A percentile compares a stretch with the other conserved stretches of the same genome.
phyloP scores from a whole-genome alignment of 2,888 invertebrate species.

The Hydrotaea diabolus region DNA sequence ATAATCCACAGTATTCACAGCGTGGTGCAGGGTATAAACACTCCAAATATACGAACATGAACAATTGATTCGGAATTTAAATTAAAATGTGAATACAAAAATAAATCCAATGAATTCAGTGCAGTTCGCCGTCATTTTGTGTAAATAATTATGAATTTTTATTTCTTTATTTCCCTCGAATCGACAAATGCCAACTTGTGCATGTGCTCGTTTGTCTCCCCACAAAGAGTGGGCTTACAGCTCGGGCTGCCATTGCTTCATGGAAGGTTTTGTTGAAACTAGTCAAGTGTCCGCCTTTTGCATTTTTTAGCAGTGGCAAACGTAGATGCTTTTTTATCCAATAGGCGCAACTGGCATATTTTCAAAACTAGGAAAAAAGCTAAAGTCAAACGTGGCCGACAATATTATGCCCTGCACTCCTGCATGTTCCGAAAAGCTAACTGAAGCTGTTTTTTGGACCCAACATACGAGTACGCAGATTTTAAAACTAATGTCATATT shows the following conservation, averaged over 20 bases:
- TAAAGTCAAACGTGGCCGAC: too few relatives aligned
- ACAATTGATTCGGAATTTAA: not conserved
- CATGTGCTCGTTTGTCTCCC: not conserved
- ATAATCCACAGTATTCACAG: too few relatives aligned
- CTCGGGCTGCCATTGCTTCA: not conserved
- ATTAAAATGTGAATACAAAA: too few relatives aligned
- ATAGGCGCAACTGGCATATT: too few relatives aligned
- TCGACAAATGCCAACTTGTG: not conserved
- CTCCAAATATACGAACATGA: slow-evolving; percentile 7
- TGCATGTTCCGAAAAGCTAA: too few relatives aligned
- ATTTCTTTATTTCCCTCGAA: not conserved
- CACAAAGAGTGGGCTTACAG: not conserved
- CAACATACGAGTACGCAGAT: too few relatives aligned
- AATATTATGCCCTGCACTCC: too few relatives aligned
- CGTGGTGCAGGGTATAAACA: slow-evolving; percentile 41
- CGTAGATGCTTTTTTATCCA: too few relatives aligned
- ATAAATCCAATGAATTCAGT: not conserved
- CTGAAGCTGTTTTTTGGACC: too few relatives aligned
- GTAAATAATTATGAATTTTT: slow-evolving; percentile 11
- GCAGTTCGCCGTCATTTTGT: not conserved
- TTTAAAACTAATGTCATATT: too few relatives aligned
- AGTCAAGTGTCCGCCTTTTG: not conserved
- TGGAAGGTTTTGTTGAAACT: not conserved
- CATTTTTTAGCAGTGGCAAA: too few relatives aligned
- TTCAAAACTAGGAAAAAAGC: too few relatives aligned